phyloP scores from a whole-genome alignment of 2,888 invertebrate species.

The Argyra leucocephala region DNA sequence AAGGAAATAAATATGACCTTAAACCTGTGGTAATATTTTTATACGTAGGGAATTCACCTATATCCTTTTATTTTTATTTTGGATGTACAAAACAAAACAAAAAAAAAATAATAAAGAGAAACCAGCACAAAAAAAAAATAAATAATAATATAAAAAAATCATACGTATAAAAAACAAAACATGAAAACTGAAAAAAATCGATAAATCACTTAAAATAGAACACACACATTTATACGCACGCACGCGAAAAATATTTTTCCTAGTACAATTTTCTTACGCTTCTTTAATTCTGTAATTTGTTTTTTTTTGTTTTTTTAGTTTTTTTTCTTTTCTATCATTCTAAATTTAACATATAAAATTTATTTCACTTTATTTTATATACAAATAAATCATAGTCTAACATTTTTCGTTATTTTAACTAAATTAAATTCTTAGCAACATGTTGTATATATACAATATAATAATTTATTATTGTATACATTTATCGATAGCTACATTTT shows the following conservation, averaged over 20 bases:
- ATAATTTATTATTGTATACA: too few species aligned
- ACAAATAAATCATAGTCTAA: too few species aligned
- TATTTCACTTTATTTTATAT: too few species aligned
- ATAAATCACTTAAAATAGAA: not conserved
- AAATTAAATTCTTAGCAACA: too few species aligned
- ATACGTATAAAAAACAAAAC: not conserved
- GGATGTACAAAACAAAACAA: not conserved
- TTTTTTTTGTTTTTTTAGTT: too few species aligned
- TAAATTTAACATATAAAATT: too few species aligned
- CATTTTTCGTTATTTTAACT: too few species aligned
- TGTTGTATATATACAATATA: too few species aligned
- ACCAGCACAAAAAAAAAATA: not conserved
- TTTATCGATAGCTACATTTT: too few species aligned
- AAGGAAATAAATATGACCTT: not conserved
- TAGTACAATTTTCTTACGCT: too few species aligned
- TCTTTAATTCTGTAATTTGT: too few species aligned
- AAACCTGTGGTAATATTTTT: conserved; percentile 4
- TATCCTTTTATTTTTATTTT: not conserved
- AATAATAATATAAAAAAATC: not conserved
- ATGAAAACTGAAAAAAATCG: not conserved
- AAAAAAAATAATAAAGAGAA: not conserved
- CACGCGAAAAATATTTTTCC: not conserved
- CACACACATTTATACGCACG: not conserved
- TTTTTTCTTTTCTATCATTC: too few species aligned
- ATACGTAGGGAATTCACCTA: not conserved